Evolutionary conservation across 2,113 vertebrate species (phyloP), one percentile per base, ranked within the genome.

Genomic region (Apeltes quadracus): DNA sequence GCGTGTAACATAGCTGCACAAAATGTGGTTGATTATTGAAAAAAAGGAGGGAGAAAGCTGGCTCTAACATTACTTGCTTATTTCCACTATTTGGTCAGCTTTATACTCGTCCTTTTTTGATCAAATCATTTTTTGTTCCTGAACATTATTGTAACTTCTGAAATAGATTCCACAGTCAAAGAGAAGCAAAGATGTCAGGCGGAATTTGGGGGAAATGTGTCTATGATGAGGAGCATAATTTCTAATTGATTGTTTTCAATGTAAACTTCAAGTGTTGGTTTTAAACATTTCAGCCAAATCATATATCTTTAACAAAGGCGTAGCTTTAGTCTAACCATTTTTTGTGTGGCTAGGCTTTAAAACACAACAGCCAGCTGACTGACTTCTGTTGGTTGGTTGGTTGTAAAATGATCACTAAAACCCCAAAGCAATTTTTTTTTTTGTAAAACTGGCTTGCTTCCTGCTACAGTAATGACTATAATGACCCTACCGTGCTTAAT

Each of bases 401-500:
- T 23, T 23, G 4, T 34, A n/a, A 56, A 74, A 39, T 62, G 8
- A 56, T 76, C 7, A 57, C 14, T 71, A 16, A 53, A 67, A 44
- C 29, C n/a, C n/a, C n/a, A 2, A 59, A 61, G 32, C 38, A 11
- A 44, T 46, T 51, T 56, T 7, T 7, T 34, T 34, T 34, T 34
- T 73, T 36, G 18, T 36, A 61, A 76, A 76, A 27, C 61, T 1
- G 22, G 36, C 36, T 63, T 73, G 20, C 46, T 63, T 72, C 59
- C 46, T 32, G 29, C 57, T 65, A 23, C 15, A 59, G 23, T 77
- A 65, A 69, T 74, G 65, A 63, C 14, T 48, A 58, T 66, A 75
- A 80, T 68, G 65, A 69, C 57, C 66, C 70, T 51, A 43, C 11
- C 41, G 48, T 55, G 44, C 15, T 58, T 72, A 77, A 81, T 57